Base-by-base conservation (phyloP, 2,888 invertebrate species). In the Liopterus haemorrhoidalis region DNA sequence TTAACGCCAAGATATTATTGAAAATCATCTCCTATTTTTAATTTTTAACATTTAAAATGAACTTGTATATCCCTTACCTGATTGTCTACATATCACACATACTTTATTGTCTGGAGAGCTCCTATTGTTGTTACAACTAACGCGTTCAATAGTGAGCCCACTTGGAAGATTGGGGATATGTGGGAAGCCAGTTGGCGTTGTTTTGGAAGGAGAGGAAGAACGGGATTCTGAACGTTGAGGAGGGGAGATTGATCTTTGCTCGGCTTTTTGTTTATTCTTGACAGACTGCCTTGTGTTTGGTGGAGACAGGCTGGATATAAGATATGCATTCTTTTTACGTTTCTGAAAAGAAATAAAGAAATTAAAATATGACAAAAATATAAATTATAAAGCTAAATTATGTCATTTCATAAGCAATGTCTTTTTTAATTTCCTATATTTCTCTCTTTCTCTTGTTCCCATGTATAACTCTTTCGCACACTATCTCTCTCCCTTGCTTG, bases 71-170 rank as follows among this genome's bases (percentile, higher is more conserved):
- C n/a, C n/a, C n/a, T n/a, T 40, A 41, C 32, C 24, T 41, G 37
- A 14, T 20, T 32, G 32, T 12, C 31, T 5, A 15, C 46, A 51
- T 36, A 33, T 36, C 22, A 39, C 22, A 49, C 56, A 74, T 19
- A 67, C 57, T 48, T 63, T 67, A 9, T 63, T 57, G 49, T 67
- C 68, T 3, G 65, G 62, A 2, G 61, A 60, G 3, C 31, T 40
- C 19, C 30, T 39, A 25, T 41, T 49, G 9, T 62, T 59, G 47
- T 68, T 69, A 21, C 65, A 65, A 45, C 68, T 69, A 41, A 74
- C 68, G 47, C 72, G 64, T 56, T 74, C 74, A 44, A 74, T 72
- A 11, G 72, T 72, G n/a, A 74, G 58, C 28, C 73, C 70, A 49
- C 71, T 69, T 1, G 74, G 73, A 41, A 74, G 59, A 52, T 72